Conservation (phyloP, 2,888 invertebrate species). For the Leptinotarsa juncta region DNA sequence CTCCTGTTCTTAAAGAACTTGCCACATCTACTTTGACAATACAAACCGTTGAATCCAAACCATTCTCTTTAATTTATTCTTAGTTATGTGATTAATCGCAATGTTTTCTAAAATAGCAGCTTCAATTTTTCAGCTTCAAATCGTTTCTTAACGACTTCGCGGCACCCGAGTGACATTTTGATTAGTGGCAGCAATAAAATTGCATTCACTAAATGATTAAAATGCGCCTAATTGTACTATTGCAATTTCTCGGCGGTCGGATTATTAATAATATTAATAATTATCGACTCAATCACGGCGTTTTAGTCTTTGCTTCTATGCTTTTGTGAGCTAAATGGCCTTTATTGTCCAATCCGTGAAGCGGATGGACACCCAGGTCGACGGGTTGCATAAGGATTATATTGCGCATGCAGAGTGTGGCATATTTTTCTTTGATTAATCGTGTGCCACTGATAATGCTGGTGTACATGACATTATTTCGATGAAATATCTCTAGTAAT, state of each 20-base stretch:
- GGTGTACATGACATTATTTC: slow-evolving; percentile 26
- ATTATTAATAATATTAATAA: slow-evolving; percentile 13
- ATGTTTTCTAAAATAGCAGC: slow-evolving; percentile 15
- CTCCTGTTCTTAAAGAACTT: no score
- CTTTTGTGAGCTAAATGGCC: slow-evolving; percentile 12
- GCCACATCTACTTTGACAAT: no score
- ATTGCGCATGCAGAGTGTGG: slow-evolving; percentile 24
- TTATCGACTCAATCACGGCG: slow-evolving; percentile 16
- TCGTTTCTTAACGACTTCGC: slow-evolving; percentile 23
- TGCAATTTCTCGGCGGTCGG: slow-evolving; percentile 15
- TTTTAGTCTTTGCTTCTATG: slow-evolving; percentile 17
- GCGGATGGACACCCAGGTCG: slow-evolving; percentile 27
- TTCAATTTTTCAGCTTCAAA: slow-evolving; percentile 22
- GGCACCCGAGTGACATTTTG: slow-evolving; percentile 22
- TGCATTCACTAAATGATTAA: slow-evolving; percentile 23
- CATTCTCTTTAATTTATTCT: neutral
- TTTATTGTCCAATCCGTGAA: slow-evolving; percentile 16
- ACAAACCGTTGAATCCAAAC: no score
- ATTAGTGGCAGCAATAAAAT: slow-evolving; percentile 24
- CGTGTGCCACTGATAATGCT: slow-evolving; percentile 23
- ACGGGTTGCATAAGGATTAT: slow-evolving; percentile 21
- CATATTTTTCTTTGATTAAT: slow-evolving; percentile 29
- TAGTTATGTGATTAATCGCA: slow-evolving; percentile 6
- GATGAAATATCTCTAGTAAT: slow-evolving; percentile 23
- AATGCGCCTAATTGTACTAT: slow-evolving; percentile 16